Evolutionary conservation across 2,888 invertebrate species (phyloP).

Genomic region (Patella pellucida): DNA sequence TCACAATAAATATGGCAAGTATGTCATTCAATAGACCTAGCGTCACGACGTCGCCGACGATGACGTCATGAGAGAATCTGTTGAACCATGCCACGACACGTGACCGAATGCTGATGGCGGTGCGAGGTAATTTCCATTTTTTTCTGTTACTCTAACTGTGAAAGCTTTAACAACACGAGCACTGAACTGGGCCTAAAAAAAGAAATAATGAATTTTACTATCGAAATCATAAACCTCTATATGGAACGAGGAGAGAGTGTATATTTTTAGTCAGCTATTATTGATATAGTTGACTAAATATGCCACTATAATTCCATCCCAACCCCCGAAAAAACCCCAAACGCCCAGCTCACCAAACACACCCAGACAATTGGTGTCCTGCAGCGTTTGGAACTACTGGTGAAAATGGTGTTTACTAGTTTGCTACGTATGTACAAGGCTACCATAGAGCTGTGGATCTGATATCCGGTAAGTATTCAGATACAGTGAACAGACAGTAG

Average conservation of each 20-base stretch:
- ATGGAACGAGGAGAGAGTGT: neutral
- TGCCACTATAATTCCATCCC: too few relatives aligned
- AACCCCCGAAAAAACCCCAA: too few relatives aligned
- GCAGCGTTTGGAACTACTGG: too few relatives aligned
- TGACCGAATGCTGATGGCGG: slow-evolving; percentile 15
- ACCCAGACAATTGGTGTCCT: too few relatives aligned
- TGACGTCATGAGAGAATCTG: slow-evolving; percentile 25
- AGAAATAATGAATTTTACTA: neutral
- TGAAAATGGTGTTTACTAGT: too few relatives aligned
- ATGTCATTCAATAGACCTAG: too few relatives aligned
- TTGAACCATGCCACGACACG: slow-evolving; percentile 35
- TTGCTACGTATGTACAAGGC: too few relatives aligned
- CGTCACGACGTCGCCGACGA: slow-evolving; percentile 20
- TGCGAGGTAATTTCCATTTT: slow-evolving; percentile 41
- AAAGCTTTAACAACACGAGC: slow-evolving; percentile 47
- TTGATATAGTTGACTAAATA: too few relatives aligned
- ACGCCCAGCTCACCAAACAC: neutral
- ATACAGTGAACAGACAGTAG: neutral
- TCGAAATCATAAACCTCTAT: neutral
- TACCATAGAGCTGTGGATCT: neutral
- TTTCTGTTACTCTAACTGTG: slow-evolving; percentile 40
- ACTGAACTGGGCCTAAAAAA: slow-evolving; percentile 47
- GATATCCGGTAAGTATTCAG: neutral
- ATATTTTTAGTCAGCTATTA: neutral
- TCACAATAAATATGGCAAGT: too few relatives aligned